Conservation (phyloP, 1,140 invertebrate species). For the Arion vulgaris region DNA sequence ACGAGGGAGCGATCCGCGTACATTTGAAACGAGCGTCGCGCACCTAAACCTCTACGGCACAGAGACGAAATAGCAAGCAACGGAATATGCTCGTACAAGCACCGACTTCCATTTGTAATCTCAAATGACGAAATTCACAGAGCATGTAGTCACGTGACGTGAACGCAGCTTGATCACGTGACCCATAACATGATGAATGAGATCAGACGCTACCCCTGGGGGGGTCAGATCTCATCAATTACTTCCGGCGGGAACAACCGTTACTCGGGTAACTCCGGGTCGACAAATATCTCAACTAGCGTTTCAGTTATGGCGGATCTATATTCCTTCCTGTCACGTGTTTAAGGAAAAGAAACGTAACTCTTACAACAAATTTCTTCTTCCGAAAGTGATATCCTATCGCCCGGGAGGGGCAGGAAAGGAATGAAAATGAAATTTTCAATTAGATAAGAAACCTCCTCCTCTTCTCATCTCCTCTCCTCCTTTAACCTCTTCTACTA, state of each 20-base stretch:
- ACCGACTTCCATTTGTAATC: background rate
- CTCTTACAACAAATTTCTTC: background rate
- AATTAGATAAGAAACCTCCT: slow-evolving; percentile 17
- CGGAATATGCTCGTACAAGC: no score
- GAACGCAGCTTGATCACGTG: slow-evolving; percentile 27
- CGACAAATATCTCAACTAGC: slow-evolving; percentile 2
- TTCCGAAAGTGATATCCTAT: background rate
- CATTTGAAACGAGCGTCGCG: no score
- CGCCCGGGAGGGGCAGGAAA: background rate
- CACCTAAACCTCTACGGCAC: no score
- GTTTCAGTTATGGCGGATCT: slow-evolving; percentile 15
- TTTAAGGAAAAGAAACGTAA: slow-evolving; percentile 3
- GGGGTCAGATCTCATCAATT: slow-evolving; percentile 39
- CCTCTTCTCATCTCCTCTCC: background rate
- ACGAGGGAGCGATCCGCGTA: no score
- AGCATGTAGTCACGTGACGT: background rate
- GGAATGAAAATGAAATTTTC: slow-evolving; percentile 15
- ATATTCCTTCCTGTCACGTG: slow-evolving; percentile 18
- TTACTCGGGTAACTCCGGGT: background rate
- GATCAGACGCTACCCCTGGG: slow-evolving; percentile 1
- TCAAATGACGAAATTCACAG: background rate
- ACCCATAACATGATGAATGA: slow-evolving; percentile 35
- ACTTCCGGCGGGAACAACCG: slow-evolving; percentile 20
- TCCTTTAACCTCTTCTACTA: background rate
- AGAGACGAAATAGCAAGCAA: no score